Percentiles rank a stretch among this genome's conserved stretches.
Conservation (phyloP, 2,113 vertebrate genomes). For the Nanorana parkeri region DNA sequence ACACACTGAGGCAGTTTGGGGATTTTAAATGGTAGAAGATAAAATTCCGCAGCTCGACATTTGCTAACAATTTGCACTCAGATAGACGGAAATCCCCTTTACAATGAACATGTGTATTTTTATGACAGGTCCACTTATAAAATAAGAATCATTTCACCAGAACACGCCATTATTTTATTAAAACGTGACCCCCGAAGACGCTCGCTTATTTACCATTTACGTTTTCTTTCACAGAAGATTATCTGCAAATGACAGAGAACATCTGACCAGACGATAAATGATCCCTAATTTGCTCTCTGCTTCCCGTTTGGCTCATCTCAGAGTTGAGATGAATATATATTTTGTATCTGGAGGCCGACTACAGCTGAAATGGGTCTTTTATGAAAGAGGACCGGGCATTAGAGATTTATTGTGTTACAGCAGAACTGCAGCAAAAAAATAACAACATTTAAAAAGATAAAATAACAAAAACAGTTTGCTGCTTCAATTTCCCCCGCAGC, state of each 20-base stretch:
- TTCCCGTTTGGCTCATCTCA: neutral
- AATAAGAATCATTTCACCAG: neutral
- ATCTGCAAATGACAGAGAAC: neutral
- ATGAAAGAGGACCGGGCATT: neutral
- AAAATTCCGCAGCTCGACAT: neutral
- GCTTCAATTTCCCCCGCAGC: no score
- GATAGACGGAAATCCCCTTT: neutral
- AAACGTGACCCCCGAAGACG: neutral
- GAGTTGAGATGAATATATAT: neutral
- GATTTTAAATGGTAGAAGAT: no score
- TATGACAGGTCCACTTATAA: neutral
- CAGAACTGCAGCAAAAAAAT: neutral
- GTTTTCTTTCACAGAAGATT: neutral
- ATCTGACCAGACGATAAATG: neutral
- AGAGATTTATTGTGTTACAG: neutral
- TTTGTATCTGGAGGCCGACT: neutral
- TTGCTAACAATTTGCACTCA: neutral
- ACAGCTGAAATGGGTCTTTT: neutral
- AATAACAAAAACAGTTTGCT: no score
- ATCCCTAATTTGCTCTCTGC: neutral
- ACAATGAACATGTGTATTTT: constrained; percentile 5
- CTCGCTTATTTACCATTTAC: neutral
- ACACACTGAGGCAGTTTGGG: no score
- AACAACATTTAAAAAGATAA: no score
- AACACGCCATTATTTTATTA: neutral